phyloP scores from a whole-genome alignment of 2,888 invertebrate genomes.

The Chrysolina americana region DNA sequence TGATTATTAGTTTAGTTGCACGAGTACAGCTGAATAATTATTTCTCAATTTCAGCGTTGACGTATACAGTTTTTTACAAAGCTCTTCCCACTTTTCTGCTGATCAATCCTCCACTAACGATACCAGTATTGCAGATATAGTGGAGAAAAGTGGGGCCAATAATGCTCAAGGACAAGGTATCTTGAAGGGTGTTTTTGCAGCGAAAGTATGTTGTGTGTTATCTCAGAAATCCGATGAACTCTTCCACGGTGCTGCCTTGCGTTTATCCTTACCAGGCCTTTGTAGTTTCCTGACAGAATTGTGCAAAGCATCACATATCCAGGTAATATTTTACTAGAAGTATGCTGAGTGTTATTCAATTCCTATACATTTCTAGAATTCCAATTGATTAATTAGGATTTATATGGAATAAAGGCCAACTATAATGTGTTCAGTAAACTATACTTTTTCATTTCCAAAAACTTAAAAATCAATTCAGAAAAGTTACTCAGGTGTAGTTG shows the following conservation, averaged over 20 bases:
- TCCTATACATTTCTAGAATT: background rate
- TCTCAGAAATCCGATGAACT: slow-evolving; percentile 92
- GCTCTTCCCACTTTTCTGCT: slow-evolving; percentile 65
- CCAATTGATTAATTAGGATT: too few species aligned
- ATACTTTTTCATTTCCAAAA: too few species aligned
- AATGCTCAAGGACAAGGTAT: slow-evolving; percentile 71
- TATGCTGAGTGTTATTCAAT: background rate
- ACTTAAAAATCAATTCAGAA: too few species aligned
- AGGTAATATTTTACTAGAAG: slow-evolving; percentile 69
- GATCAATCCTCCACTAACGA: slow-evolving; percentile 75
- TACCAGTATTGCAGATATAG: slow-evolving; percentile 81
- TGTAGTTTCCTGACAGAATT: slow-evolving; percentile 87
- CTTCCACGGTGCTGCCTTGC: slow-evolving; percentile 90
- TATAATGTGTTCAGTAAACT: too few species aligned
- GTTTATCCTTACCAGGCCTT: slow-evolving; percentile 88
- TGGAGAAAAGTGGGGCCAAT: slow-evolving; percentile 73
- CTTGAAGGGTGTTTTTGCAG: slow-evolving; percentile 82
- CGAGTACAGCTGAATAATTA: background rate
- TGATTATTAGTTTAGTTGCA: slow-evolving; percentile 63
- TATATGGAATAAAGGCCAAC: too few species aligned
- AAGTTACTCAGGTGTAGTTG: too few species aligned
- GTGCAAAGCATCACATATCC: slow-evolving; percentile 88
- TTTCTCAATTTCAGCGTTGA: slow-evolving; percentile 78
- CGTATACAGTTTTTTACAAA: slow-evolving; percentile 86
- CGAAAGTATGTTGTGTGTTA: slow-evolving; percentile 90